Conservation (phyloP, 2,888 invertebrate species). For the Phyto melanocephala region DNA sequence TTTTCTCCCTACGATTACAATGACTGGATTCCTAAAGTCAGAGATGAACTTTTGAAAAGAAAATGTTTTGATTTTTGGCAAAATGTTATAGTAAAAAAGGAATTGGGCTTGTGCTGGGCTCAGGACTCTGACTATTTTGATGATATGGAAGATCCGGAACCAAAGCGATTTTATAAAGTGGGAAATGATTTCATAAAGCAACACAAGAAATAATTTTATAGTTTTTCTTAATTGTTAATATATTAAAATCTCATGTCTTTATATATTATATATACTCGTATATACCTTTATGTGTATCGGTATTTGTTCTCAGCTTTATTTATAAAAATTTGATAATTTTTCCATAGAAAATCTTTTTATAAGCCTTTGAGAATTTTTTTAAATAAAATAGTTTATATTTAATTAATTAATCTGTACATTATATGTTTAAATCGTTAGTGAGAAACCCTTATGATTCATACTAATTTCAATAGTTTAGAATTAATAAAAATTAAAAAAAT, state of each 20-base stretch:
- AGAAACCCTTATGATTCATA: background rate
- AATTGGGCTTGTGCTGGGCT: slow-evolving; percentile 73
- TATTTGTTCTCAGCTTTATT: too few species aligned
- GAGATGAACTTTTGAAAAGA: slow-evolving; percentile 71
- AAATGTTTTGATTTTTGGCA: slow-evolving; percentile 74
- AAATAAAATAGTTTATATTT: too few species aligned
- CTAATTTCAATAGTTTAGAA: background rate
- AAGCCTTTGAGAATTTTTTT: too few species aligned
- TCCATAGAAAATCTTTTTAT: too few species aligned
- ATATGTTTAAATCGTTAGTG: too few species aligned
- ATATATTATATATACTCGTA: too few species aligned
- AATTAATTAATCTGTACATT: too few species aligned
- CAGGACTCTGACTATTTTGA: slow-evolving; percentile 74
- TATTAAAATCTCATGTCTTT: too few species aligned
- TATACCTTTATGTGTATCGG: too few species aligned
- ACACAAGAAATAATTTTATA: background rate
- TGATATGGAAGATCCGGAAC: slow-evolving; percentile 68
- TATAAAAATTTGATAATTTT: too few species aligned
- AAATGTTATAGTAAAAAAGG: slow-evolving; percentile 71
- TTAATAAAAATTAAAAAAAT: too few species aligned
- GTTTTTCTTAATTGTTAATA: too few species aligned
- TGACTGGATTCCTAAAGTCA: slow-evolving; percentile 74
- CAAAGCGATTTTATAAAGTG: slow-evolving; percentile 72
- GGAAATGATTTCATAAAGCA: slow-evolving; percentile 48
- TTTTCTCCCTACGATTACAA: slow-evolving; percentile 73